A percentile compares a stretch with the other conserved stretches of the same genome.
These are phyloP conservation scores for Agrenia bidenticulata DNA, from an alignment of 2,888 invertebrate genomes.

Conservation along the genomic window DNA sequence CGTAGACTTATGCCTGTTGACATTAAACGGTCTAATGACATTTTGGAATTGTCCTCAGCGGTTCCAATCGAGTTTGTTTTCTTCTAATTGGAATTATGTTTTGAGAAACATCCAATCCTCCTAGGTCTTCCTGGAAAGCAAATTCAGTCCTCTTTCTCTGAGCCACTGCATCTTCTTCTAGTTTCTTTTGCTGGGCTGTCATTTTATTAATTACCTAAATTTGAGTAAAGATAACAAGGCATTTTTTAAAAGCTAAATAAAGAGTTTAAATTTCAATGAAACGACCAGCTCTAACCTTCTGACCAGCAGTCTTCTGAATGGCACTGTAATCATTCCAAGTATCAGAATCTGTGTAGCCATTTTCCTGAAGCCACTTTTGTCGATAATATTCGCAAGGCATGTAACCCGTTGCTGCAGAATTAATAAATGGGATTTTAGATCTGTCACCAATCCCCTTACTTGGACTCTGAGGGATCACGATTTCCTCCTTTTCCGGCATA, in stretches of 20 bases:
- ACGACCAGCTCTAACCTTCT: slow-evolving; percentile 45
- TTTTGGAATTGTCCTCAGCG: not conserved
- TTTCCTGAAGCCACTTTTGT: slow-evolving; percentile 11
- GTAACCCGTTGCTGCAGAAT: slow-evolving; percentile 10
- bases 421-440: slow-evolving; percentile 11
- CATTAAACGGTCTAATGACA: no score
- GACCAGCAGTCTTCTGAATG: slow-evolving; percentile 45
- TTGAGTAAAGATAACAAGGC: slow-evolving; percentile 5
- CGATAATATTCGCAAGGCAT: slow-evolving; percentile 14
- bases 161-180: slow-evolving; percentile 41
- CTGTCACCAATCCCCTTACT: slow-evolving; percentile 1
- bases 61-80: slow-evolving; percentile 27
- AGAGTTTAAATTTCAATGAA: not conserved
- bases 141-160: slow-evolving; percentile 27
- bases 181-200: slow-evolving; percentile 43
- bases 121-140: slow-evolving; percentile 10
- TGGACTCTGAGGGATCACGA: not conserved
- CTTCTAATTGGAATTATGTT: slow-evolving; percentile 25
- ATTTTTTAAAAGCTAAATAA: not conserved
- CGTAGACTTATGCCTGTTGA: no score
- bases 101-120: not conserved
- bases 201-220: slow-evolving; percentile 48
- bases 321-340: slow-evolving; percentile 39
- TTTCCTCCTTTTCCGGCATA: not conserved
- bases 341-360: not conserved